phyloP scores from a whole-genome alignment of 37 sponge, comb jelly and placozoan species.

The Trichoplax adhaerens region DNA sequence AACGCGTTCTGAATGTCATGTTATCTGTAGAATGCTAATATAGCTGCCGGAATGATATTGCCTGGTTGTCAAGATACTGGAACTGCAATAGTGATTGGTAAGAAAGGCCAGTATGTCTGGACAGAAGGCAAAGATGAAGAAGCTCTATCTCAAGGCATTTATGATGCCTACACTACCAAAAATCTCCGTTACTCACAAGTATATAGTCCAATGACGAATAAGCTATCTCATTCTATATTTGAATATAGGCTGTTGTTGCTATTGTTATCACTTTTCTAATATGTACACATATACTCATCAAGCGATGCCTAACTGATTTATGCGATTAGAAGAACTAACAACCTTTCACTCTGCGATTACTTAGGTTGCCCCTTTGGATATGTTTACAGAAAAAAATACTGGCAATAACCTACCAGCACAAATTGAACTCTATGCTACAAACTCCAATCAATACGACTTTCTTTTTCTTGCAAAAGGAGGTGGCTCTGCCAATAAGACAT shows the following conservation, averaged over 20 bases:
- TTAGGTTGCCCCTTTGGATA: constrained; percentile 28
- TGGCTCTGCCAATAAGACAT: constrained; percentile 36
- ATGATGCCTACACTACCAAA: constrained; percentile 20
- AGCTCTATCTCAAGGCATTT: constrained; percentile 18
- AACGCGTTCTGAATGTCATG: too few species aligned
- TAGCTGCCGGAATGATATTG: constrained; percentile 27
- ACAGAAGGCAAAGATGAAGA: constrained; percentile 22
- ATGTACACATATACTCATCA: too few species aligned
- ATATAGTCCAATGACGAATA: neutral
- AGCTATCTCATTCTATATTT: neutral
- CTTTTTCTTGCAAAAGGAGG: constrained; percentile 40
- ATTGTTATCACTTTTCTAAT: too few species aligned
- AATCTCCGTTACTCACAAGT: constrained; percentile 37
- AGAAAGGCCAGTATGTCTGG: constrained; percentile 17
- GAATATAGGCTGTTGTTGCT: too few species aligned
- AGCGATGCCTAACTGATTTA: too few species aligned
- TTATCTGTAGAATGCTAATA: constrained; percentile 14
- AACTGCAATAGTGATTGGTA: constrained; percentile 32
- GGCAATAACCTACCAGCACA: constrained; percentile 36
- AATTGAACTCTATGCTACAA: constrained; percentile 21
- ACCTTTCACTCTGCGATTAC: neutral
- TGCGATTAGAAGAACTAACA: too few species aligned
- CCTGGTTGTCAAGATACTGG: constrained; percentile 36
- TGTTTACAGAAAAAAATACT: constrained; percentile 33
- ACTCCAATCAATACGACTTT: constrained; percentile 21